A percentile compares a stretch with the other conserved stretches of the same genome.
These are phyloP conservation scores for Enteromius trimaculatus DNA, from an alignment of 2,797 vertebrate species.

Conservation along the genomic window DNA sequence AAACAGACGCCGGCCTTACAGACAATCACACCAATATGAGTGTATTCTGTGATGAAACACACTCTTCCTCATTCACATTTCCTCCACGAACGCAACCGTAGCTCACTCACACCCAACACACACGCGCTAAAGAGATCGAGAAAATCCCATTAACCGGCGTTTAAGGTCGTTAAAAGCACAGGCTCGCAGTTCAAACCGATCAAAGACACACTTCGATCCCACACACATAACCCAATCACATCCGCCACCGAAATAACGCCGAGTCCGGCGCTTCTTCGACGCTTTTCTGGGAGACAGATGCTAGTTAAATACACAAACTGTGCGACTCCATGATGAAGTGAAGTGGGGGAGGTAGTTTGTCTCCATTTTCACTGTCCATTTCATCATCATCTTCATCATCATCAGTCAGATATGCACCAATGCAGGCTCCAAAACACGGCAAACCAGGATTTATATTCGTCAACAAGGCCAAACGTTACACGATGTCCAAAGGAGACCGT, in stretches of 20 bases:
- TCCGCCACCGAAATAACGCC: not conserved
- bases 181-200: conserved; percentile 57
- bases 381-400: conserved; percentile 1
- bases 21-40: not conserved
- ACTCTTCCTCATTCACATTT: conserved; percentile 39
- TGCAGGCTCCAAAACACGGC: not conserved
- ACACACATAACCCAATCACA: not conserved
- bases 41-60: not conserved
- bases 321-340: conserved; percentile 61
- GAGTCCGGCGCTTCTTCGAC: not conserved
- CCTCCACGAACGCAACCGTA: conserved; percentile 54
- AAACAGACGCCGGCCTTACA: not conserved
- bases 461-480: not conserved
- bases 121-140: conserved; percentile 73
- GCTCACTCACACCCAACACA: conserved; percentile 36
- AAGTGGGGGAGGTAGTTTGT: conserved; percentile 65
- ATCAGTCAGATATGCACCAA: not conserved
- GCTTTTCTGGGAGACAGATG: not conserved
- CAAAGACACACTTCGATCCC: conserved; percentile 26
- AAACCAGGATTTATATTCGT: not conserved
- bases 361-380: conserved; percentile 74
- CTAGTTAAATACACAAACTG: not conserved
- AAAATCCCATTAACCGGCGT: conserved; percentile 73
- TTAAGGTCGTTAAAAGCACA: conserved; percentile 64
- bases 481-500: not conserved